A percentile compares a stretch with the other conserved stretches of the same genome.
Conservation (phyloP, 2,113 vertebrate genomes). For the Emydocephalus ijimae region DNA sequence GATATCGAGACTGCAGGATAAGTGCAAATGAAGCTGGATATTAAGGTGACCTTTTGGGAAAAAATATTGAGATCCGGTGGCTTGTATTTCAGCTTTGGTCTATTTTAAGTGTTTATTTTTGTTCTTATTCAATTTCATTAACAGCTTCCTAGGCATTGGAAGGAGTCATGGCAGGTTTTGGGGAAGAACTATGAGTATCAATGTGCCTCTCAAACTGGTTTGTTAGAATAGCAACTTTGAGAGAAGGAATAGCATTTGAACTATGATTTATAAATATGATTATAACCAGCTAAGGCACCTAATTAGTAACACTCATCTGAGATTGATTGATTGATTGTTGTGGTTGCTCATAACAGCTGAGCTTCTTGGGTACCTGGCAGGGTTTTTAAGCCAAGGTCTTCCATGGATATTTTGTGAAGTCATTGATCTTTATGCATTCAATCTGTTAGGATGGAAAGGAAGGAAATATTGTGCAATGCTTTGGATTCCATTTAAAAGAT, state of each 20-base stretch:
- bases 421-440: not conserved
- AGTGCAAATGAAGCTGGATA: not conserved
- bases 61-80: not conserved
- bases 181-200: conserved; percentile 8
- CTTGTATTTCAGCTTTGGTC: not conserved
- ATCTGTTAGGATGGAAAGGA: not conserved
- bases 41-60: not conserved
- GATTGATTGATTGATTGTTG: not conserved
- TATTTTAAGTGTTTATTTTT: conserved; percentile 10
- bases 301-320: conserved; percentile 18
- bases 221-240: conserved; percentile 17
- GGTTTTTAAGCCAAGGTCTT: not conserved
- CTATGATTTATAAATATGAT: conserved; percentile 6
- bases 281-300: not conserved
- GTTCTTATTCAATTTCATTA: conserved; percentile 23
- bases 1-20: not conserved
- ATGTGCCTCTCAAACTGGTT: conserved; percentile 3
- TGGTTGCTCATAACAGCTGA: conserved; percentile 1
- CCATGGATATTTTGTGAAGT: not conserved
- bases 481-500: not conserved
- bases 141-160: not conserved
- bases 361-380: not conserved
- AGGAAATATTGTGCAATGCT: not conserved
- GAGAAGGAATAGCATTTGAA: not conserved
- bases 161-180: not conserved